phyloP scores from a whole-genome alignment of 1,140 invertebrate genomes.

The Trachymyrmex cornetzi region DNA sequence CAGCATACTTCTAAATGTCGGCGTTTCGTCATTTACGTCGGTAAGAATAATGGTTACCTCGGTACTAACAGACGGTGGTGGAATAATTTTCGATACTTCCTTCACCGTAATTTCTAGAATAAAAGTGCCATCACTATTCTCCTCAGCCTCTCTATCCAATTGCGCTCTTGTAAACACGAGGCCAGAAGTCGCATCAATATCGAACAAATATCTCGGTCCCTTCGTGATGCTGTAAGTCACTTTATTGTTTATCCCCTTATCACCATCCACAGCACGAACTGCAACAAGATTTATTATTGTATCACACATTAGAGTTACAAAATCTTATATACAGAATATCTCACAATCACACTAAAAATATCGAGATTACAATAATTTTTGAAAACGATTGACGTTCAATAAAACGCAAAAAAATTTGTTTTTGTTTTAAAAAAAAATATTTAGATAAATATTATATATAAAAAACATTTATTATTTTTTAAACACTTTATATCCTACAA shows the following conservation, averaged over 20 bases:
- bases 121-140: conserved; percentile 93
- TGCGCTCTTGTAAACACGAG: conserved; percentile 92
- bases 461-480: background rate
- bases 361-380: background rate
- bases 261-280: conserved; percentile 97
- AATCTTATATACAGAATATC: background rate
- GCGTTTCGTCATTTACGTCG: conserved; percentile 98
- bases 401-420: background rate
- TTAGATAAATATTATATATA: background rate
- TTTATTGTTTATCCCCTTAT: conserved; percentile 95
- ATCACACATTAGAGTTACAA: background rate
- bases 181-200: conserved; percentile 93
- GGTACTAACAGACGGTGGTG: conserved; percentile 92
- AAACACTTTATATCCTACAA: too few relatives aligned
- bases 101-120: conserved; percentile 93
- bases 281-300: conserved; percentile 70
- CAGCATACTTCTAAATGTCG: conserved; percentile 91
- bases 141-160: conserved; percentile 94
- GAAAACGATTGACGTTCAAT: background rate
- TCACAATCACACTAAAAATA: background rate
- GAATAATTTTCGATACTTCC: conserved; percentile 88
- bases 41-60: conserved; percentile 97
- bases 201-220: conserved; percentile 90
- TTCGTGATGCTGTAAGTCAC: conserved; percentile 94
- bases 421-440: background rate